phyloP scores from a whole-genome alignment of 2,113 vertebrate genomes.

The Actenoides hombroni region DNA sequence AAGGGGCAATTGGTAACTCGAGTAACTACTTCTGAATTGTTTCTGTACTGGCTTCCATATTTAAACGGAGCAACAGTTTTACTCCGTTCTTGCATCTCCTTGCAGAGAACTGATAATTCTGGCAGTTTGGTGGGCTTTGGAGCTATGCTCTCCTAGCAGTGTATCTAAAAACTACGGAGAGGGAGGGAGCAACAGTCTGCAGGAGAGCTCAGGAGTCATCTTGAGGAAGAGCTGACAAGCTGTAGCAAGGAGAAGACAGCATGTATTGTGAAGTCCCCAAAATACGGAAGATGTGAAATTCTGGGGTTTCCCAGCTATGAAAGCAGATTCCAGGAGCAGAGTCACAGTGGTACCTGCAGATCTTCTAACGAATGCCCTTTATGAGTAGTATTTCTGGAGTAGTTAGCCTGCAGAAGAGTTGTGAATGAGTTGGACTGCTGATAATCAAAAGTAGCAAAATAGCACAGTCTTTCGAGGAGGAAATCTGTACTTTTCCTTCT shows the following conservation, averaged over 20 bases:
- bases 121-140: background rate
- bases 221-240: background rate
- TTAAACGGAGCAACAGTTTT: background rate
- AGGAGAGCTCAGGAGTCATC: background rate
- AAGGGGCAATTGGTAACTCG: background rate
- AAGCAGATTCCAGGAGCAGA: background rate
- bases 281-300: background rate
- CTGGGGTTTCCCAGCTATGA: background rate
- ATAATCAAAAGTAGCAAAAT: background rate
- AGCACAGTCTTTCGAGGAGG: background rate
- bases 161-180: background rate
- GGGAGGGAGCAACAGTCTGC: background rate
- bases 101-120: background rate
- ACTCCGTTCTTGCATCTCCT: background rate
- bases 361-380: too few relatives aligned
- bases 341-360: background rate
- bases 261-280: background rate
- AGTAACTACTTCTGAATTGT: background rate
- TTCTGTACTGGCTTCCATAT: background rate
- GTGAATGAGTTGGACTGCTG: background rate
- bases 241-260: background rate
- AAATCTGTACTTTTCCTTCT: background rate
- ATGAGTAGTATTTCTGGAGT: too few relatives aligned
- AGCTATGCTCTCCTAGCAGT: background rate
- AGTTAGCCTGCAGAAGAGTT: background rate